A percentile compares a stretch with the other conserved stretches of the same genome.
These are phyloP conservation scores for Chondrosia reniformis DNA, from an alignment of 37 sponge, comb jelly and placozoan genomes.

Conservation along the genomic window DNA sequence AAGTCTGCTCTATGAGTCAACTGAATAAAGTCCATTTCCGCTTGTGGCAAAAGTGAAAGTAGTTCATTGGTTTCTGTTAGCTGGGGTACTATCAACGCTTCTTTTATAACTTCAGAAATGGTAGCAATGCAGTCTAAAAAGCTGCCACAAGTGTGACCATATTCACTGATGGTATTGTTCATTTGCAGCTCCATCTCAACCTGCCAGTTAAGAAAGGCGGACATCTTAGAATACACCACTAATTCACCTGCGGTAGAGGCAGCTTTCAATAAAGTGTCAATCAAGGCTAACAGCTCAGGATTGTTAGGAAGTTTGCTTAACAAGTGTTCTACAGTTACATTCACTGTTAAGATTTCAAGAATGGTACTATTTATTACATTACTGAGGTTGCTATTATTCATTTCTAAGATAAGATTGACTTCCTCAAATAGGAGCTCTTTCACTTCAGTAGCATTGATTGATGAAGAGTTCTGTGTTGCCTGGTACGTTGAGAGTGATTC, in stretches of 20 bases:
- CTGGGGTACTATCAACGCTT: neutral
- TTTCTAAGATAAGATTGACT: too few relatives aligned
- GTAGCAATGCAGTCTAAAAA: conserved; percentile 9
- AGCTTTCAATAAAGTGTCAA: too few relatives aligned
- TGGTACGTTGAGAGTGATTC: too few relatives aligned
- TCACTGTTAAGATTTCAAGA: too few relatives aligned
- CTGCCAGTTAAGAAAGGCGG: conserved; percentile 7
- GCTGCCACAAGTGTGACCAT: conserved; percentile 3
- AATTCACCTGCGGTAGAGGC: neutral
- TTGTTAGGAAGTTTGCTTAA: too few relatives aligned
- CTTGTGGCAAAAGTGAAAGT: neutral
- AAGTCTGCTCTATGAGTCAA: neutral
- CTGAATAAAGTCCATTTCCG: neutral
- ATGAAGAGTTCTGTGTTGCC: too few relatives aligned
- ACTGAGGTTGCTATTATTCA: too few relatives aligned
- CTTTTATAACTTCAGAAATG: neutral
- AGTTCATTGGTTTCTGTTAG: neutral
- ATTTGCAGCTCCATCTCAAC: neutral
- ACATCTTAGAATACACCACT: neutral
- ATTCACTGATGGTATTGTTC: neutral
- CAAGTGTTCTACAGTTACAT: too few relatives aligned
- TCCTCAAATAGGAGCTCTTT: too few relatives aligned
- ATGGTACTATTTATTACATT: too few relatives aligned
- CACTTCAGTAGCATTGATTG: too few relatives aligned
- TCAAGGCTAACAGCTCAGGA: too few relatives aligned